A percentile compares a stretch with the other conserved stretches of the same genome.
Evolutionary conservation across 2,797 vertebrate genomes (phyloP).

Genomic region (Scarus forsteni): DNA sequence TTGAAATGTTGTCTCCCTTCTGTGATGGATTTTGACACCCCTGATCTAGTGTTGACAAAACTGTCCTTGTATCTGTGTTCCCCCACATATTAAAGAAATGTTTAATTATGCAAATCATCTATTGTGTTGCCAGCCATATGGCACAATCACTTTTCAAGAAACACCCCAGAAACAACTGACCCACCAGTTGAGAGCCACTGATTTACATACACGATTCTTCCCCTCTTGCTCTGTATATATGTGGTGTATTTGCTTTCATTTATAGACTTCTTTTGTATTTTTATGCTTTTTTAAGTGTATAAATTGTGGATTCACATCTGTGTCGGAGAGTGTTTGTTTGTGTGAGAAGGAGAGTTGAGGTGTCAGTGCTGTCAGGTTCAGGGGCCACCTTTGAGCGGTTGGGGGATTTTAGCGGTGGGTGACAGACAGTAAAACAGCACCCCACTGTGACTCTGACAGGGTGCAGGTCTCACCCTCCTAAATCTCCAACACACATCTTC

Average conservation of each 20-base stretch:
- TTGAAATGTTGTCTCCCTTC: too few relatives aligned
- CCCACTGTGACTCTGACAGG: constrained; percentile 65
- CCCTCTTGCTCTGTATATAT: constrained; percentile 84
- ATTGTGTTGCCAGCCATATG: too few relatives aligned
- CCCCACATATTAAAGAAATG: too few relatives aligned
- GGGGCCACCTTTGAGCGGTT: constrained; percentile 50
- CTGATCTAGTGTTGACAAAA: too few relatives aligned
- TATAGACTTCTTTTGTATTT: constrained; percentile 77
- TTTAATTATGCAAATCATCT: too few relatives aligned
- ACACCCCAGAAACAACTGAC: too few relatives aligned
- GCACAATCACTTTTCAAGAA: too few relatives aligned
- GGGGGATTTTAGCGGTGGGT: constrained; percentile 10
- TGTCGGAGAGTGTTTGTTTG: constrained; percentile 26
- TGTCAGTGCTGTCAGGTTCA: constrained; percentile 56
- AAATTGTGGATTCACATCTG: constrained; percentile 56
- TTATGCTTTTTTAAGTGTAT: constrained; percentile 49
- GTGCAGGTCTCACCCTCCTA: constrained; percentile 74
- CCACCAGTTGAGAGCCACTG: too few relatives aligned
- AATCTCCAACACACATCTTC: constrained; percentile 76
- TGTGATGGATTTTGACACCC: too few relatives aligned
- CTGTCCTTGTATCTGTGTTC: too few relatives aligned
- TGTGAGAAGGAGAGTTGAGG: constrained; percentile 28
- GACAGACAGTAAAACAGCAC: constrained; percentile 68
- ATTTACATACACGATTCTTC: constrained; percentile 63
- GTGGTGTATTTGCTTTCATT: constrained; percentile 85